Evolutionary conservation across 2,113 vertebrate species (phyloP), one percentile per base, ranked within the genome.

Genomic region (Zosterops japonicus): DNA sequence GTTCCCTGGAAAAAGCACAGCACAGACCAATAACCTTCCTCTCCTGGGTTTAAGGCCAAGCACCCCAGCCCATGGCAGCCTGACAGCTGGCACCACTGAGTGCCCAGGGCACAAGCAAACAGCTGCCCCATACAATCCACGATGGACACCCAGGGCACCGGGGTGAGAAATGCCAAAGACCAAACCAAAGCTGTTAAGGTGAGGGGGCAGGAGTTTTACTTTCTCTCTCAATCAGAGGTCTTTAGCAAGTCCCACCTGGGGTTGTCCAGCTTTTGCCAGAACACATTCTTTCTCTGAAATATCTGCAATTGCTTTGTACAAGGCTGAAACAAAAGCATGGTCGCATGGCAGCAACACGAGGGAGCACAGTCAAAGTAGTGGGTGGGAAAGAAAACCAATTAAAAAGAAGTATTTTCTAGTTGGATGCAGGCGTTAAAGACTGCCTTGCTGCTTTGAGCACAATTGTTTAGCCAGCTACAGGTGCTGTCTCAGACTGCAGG

Each of bases 371-470:
- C 59, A 90, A 90, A 42, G 39, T 57, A 21, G 68, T 81, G 69
- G 56, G 76, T 71, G 63, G 71, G 44, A 88, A 96, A 77, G 67
- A 63, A 93, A 80, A 89, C n/a, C 69, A 82, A 86, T 55, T 83
- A 39, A 57, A 75, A 56, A 55, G 2, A 72, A 86, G 0, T 44
- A 39, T 89, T 81, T 95, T 90, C 87, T 86, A 77, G 33, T 2
- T 52, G 49, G 50, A n/a, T 77, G 39, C 50, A 87, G 74, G 59
- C 42, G 67, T 20, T 72, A n/a, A 77, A 69, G 55, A 80, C 75
- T 14, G 24, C 21, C 20, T 83, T 46, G 25, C 39, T 53, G 61
- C 55, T 90, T 74, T 50, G 35, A 86, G 42, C 12, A 6, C 18
- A 5, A 11, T 39, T n/a, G 77, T 82, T 88, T 42, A 88, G 39